Evolutionary conservation across 2,113 vertebrate species (phyloP).

Genomic region (Gambusia holbrooki): DNA sequence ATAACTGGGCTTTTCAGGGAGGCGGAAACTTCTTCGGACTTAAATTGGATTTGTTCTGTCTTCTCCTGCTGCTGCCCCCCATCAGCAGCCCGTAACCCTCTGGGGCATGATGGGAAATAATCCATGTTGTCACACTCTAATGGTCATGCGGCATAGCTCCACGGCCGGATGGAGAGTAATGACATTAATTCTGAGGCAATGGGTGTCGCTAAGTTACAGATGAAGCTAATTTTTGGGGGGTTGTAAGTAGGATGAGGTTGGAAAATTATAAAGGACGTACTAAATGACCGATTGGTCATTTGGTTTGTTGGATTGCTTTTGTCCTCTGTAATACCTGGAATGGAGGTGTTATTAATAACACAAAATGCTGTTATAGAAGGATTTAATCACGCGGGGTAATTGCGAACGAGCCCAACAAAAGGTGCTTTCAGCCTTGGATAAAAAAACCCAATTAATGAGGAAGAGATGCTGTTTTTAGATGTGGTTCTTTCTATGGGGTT

Average conservation of each 20-base stretch:
- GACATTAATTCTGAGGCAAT: conserved; percentile 44
- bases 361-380: conserved; percentile 30
- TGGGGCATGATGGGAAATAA: conserved; percentile 38
- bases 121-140: conserved; percentile 57
- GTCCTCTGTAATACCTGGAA: conserved; percentile 27
- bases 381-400: conserved; percentile 32
- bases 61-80: conserved; percentile 23
- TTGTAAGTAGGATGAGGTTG: conserved; percentile 12
- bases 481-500: not conserved
- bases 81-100: conserved; percentile 16
- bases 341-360: conserved; percentile 37
- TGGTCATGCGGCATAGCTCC: conserved; percentile 44
- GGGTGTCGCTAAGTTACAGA: conserved; percentile 36
- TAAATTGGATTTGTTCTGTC: conserved; percentile 65
- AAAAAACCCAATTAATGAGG: not conserved
- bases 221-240: conserved; percentile 51
- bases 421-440: not conserved
- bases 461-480: not conserved
- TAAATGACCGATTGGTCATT: conserved; percentile 30
- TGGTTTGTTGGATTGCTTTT: conserved; percentile 29
- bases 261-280: conserved; percentile 42
- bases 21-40: conserved; percentile 53
- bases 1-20: conserved; percentile 65
- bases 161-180: conserved; percentile 38
- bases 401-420: conserved; percentile 15